Evolutionary conservation across 2,797 vertebrate species (phyloP).

Genomic region (Heliangelus exortis): DNA sequence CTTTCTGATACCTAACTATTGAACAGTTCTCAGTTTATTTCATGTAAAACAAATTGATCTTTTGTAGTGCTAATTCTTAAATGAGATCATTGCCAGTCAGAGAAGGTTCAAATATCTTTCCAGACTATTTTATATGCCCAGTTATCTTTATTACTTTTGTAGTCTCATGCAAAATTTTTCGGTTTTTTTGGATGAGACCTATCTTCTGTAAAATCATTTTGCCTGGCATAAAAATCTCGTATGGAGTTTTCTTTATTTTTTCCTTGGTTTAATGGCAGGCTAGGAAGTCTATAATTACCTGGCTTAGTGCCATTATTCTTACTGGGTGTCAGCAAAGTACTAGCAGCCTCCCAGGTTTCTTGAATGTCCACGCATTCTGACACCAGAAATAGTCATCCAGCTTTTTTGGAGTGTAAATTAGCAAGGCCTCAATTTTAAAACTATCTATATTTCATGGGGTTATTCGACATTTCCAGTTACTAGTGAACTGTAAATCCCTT

Average conservation of each 20-base stretch:
- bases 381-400: not conserved
- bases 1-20: not conserved
- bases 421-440: not conserved
- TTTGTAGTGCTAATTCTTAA: not conserved
- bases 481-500: not conserved
- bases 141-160: not conserved
- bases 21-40: not conserved
- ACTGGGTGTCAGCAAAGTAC: not conserved
- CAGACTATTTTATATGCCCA: not conserved
- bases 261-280: not conserved
- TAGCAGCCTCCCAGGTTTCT: not conserved
- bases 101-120: not conserved
- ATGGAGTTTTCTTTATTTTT: not conserved
- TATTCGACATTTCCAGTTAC: not conserved
- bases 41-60: not conserved
- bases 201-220: not conserved
- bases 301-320: not conserved
- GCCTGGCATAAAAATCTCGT: not conserved
- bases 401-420: not conserved
- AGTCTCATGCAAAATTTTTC: not conserved
- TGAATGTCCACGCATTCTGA: not conserved
- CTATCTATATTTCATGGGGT: not conserved
- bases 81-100: not conserved
- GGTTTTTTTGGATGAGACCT: not conserved
- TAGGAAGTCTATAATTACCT: not conserved